Evolutionary conservation across 2,113 vertebrate species (phyloP), one percentile per base, ranked within the genome.

Genomic region (Epinephelus fuscoguttatus): DNA sequence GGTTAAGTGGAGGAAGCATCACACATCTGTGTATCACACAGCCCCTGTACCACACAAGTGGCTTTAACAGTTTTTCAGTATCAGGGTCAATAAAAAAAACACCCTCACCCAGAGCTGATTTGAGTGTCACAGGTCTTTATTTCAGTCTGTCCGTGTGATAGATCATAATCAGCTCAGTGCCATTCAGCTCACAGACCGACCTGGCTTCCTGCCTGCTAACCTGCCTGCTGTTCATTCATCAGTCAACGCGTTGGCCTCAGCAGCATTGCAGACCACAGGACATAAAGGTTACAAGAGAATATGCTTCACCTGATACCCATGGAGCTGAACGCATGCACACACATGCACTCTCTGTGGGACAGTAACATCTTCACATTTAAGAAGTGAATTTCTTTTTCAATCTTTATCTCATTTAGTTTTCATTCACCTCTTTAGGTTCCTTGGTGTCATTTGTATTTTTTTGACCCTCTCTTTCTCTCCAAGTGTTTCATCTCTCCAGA

Each of bases 171-270:
- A 61, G 70, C 49, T 49, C 6, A 1, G 66, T 61, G 72, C 4
- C 81, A 85, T 78, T 85, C 86, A 49, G 83, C 76, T 68, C 78
- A 79, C 75, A 78, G 4, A 15, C 13, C 6, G 42, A 47, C 66
- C 68, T 14, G 69, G 72, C 79, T 23, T 15, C 59, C 30, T 30
- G 71, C 72, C 71, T n/a, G 64, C 78, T 45, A 49, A 70, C 72
- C 76, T 3, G 62, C 52, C 53, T 33, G 68, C 0, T 52, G 4
- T 64, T 57, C 75, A 71, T 30, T 85, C 79, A 90, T 85, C 82
- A 77, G 53, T 86, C 81, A 82, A 55, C 72, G 21, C 66, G 69
- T 52, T 4, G 42, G 27, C 49, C 73, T 69, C 37, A 14, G 15
- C 62, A 47, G 68, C 71, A 25, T 1, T 21, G 45, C 47, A 0